Percentiles rank a stretch among this genome's conserved stretches.
Evolutionary conservation across 2,113 vertebrate genomes (phyloP).

Genomic region (Colinus virginianus): DNA sequence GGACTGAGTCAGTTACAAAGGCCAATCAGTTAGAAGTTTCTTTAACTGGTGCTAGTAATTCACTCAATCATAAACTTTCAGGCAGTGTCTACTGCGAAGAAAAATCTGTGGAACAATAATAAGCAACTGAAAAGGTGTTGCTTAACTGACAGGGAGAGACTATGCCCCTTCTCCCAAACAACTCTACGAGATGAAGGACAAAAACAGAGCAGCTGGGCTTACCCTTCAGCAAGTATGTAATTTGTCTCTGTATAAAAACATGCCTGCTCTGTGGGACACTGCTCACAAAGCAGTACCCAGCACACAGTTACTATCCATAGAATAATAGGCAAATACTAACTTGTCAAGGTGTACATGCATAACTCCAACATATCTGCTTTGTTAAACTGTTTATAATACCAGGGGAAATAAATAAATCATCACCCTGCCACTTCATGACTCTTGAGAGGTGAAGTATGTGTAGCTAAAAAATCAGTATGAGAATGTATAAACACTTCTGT

Average conservation of each 20-base stretch:
- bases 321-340: neutral
- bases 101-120: neutral
- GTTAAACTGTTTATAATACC: neutral
- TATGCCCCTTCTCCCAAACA: neutral
- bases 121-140: constrained; percentile 21
- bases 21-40: neutral
- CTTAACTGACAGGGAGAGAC: neutral
- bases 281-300: neutral
- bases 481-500: neutral
- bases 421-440: neutral
- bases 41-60: neutral
- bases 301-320: neutral
- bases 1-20: neutral
- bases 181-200: neutral
- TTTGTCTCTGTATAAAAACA: constrained; percentile 16
- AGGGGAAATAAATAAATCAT: neutral
- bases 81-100: neutral
- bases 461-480: constrained; percentile 15
- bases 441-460: neutral
- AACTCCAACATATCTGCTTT: neutral
- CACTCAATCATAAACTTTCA: constrained; percentile 13
- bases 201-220: constrained; percentile 13
- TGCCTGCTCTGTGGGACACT: neutral
- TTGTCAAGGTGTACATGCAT: neutral
- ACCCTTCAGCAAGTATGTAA: neutral